Evolutionary conservation across 1,140 invertebrate species (phyloP).

Genomic region (Meloidogyne floridensis): DNA sequence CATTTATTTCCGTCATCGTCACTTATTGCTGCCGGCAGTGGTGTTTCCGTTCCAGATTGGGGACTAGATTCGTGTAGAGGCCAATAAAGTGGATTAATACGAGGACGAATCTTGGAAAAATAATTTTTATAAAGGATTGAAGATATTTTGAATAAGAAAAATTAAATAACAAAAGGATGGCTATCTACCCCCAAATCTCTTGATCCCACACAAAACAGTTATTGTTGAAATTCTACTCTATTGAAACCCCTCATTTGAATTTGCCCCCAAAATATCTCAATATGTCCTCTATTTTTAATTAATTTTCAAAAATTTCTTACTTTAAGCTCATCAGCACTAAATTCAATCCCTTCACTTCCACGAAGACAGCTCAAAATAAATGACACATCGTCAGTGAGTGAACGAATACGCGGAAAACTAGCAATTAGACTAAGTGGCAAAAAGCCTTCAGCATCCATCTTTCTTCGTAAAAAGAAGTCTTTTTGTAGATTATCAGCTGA

Average conservation of each 20-base stretch:
- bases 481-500: conserved; percentile 91
- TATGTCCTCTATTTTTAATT: too few species aligned
- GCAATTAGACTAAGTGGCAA: conserved; percentile 89
- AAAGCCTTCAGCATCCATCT: conserved; percentile 93
- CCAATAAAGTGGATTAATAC: conserved; percentile 42
- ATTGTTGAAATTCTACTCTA: too few species aligned
- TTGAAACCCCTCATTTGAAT: too few species aligned
- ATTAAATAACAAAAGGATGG: too few species aligned
- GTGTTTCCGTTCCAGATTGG: conserved; percentile 11
- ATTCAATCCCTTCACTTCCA: conserved; percentile 60
- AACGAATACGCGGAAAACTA: conserved; percentile 88
- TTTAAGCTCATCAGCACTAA: conserved; percentile 46
- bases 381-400: conserved; percentile 80
- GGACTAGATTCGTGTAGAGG: conserved; percentile 25
- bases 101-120: conserved; percentile 40
- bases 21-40: background rate
- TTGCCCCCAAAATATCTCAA: too few species aligned
- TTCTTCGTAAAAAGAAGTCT: conserved; percentile 91
- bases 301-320: conserved; percentile 17
- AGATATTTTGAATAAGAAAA: too few species aligned
- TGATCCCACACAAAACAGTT: too few species aligned
- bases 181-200: too few species aligned
- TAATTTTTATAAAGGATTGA: conserved; percentile 16
- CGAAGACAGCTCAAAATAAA: conserved; percentile 73
- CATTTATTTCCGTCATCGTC: conserved; percentile 13